A percentile compares a stretch with the other conserved stretches of the same genome.
These are phyloP conservation scores for Poeciliopsis prolifica DNA, from an alignment of 2,113 vertebrate species.

Conservation along the genomic window DNA sequence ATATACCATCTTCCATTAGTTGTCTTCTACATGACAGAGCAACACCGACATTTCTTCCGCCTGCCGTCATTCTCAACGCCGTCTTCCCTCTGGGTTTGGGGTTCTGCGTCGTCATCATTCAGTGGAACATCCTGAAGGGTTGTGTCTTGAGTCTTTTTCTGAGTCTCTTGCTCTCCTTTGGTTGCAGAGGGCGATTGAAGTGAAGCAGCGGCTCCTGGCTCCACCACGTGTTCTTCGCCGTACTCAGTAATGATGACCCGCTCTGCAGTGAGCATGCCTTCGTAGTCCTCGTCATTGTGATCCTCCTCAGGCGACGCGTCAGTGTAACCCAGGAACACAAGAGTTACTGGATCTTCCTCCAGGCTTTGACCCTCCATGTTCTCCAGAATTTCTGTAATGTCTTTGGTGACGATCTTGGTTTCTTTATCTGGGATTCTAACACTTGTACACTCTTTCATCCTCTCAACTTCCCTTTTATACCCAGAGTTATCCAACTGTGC, in stretches of 20 bases:
- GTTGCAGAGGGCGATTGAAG: slow-evolving; percentile 2
- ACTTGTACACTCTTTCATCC: not conserved
- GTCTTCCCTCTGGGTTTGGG: slow-evolving; percentile 14
- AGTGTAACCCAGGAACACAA: slow-evolving; percentile 73
- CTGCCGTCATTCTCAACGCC: slow-evolving; percentile 39
- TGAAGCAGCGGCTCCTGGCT: not conserved
- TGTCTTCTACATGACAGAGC: slow-evolving; percentile 73
- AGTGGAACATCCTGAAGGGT: slow-evolving; percentile 53
- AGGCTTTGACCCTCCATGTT: slow-evolving; percentile 33
- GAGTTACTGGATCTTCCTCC: slow-evolving; percentile 67
- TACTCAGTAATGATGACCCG: slow-evolving; percentile 71
- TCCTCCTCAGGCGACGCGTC: slow-evolving; percentile 26
- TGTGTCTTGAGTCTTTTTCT: slow-evolving; percentile 12
- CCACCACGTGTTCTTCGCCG: slow-evolving; percentile 53
- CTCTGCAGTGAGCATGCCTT: slow-evolving; percentile 66
- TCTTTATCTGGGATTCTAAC: slow-evolving; percentile 6
- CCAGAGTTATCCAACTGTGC: not conserved
- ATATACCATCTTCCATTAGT: not conserved
- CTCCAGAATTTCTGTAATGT: slow-evolving; percentile 9
- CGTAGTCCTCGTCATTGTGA: slow-evolving; percentile 20
- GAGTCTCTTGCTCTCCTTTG: slow-evolving; percentile 1
- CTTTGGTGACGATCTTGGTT: not conserved
- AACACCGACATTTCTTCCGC: slow-evolving; percentile 73
- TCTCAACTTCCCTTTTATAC: slow-evolving; percentile 4
- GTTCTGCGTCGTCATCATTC: slow-evolving; percentile 32